Percentiles rank a stretch among this genome's conserved stretches.
These are phyloP conservation scores for Argynnis bischoffii DNA, from an alignment of 2,888 invertebrate genomes.

Conservation along the genomic window DNA sequence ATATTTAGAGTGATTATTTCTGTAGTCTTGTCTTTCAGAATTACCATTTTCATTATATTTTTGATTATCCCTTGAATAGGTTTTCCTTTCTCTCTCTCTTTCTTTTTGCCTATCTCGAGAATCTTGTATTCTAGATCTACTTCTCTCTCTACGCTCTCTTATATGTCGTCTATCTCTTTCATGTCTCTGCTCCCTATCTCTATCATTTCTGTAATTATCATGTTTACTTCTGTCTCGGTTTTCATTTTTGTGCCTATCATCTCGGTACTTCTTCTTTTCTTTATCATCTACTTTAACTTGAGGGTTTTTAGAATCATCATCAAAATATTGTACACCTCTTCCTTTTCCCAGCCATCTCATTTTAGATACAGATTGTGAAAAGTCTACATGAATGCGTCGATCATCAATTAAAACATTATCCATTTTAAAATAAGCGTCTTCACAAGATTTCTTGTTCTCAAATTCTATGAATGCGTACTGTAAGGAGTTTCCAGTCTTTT, in stretches of 20 bases:
- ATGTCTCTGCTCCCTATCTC: constrained; percentile 41
- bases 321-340: constrained; percentile 85
- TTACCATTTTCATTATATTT: constrained; percentile 37
- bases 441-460: constrained; percentile 94
- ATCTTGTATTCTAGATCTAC: constrained; percentile 34
- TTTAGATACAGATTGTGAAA: constrained; percentile 99
- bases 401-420: constrained; percentile 99
- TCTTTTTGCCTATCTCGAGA: constrained; percentile 28
- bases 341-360: constrained; percentile 95
- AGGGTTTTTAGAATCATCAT: constrained; percentile 54
- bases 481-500: constrained; percentile 94
- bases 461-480: constrained; percentile 99
- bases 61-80: constrained; percentile 22
- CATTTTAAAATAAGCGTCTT: constrained; percentile 99
- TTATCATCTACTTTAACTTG: constrained; percentile 45
- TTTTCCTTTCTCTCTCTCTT: constrained; percentile 25
- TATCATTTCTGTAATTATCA: constrained; percentile 45
- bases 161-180: constrained; percentile 43
- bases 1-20: constrained; percentile 21
- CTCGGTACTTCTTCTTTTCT: constrained; percentile 40
- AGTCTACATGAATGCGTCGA: constrained; percentile 98
- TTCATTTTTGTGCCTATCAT: constrained; percentile 41
- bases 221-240: constrained; percentile 50
- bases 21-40: constrained; percentile 31
- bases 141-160: constrained; percentile 33